A percentile compares a stretch with the other conserved stretches of the same genome.
These are phyloP conservation scores for Agriopis leucophaearia DNA, from an alignment of 2,888 invertebrate species.

Conservation along the genomic window DNA sequence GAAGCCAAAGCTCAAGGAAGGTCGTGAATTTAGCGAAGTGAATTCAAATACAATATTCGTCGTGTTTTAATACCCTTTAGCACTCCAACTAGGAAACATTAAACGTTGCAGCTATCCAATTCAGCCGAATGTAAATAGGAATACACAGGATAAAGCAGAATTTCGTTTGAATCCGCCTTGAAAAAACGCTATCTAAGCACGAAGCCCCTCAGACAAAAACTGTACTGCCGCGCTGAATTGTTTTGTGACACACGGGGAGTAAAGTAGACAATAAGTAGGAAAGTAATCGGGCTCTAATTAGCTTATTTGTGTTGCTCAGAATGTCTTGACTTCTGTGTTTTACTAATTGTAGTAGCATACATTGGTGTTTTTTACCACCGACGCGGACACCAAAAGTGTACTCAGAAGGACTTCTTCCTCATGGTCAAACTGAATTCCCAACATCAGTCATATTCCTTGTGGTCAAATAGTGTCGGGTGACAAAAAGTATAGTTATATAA, in stretches of 20 bases:
- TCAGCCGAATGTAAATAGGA: slow-evolving; percentile 44
- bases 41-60: neutral
- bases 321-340: too few relatives aligned
- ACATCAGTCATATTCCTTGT: too few relatives aligned
- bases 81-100: slow-evolving; percentile 23
- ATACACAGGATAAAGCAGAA: slow-evolving; percentile 46
- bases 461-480: too few relatives aligned
- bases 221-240: slow-evolving; percentile 49
- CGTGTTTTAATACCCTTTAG: neutral
- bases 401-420: too few relatives aligned
- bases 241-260: slow-evolving; percentile 39
- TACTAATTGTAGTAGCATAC: too few relatives aligned
- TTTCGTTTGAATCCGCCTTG: slow-evolving; percentile 47
- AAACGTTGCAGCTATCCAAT: slow-evolving; percentile 44
- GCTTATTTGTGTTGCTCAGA: too few relatives aligned
- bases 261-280: neutral
- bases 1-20: too few relatives aligned
- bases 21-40: neutral
- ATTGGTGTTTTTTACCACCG: too few relatives aligned
- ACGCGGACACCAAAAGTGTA: too few relatives aligned
- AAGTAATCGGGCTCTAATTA: neutral
- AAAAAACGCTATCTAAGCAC: slow-evolving; percentile 50
- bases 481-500: too few relatives aligned
- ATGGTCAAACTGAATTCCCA: too few relatives aligned
- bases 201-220: slow-evolving; percentile 53